Evolutionary conservation across 2,113 vertebrate species (phyloP).

Genomic region (Eulemur macaco): DNA sequence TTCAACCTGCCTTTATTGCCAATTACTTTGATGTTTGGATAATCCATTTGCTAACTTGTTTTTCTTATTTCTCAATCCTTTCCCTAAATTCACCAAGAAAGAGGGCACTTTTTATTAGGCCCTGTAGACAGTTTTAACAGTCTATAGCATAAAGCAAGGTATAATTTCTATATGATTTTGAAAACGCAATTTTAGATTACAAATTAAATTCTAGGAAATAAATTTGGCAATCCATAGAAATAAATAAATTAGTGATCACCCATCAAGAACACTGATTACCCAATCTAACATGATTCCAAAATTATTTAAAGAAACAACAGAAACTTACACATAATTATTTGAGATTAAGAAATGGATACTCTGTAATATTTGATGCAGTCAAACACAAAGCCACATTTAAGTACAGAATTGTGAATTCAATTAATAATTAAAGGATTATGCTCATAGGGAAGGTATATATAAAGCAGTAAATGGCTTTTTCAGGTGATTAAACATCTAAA

Average conservation of each 20-base stretch:
- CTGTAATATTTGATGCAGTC: slow-evolving; percentile 4
- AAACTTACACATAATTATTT: slow-evolving; percentile 25
- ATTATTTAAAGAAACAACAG: slow-evolving; percentile 22
- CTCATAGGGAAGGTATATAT: slow-evolving; percentile 45
- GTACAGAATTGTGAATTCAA: slow-evolving; percentile 63
- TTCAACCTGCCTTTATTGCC: neutral
- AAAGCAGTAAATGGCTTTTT: slow-evolving; percentile 59
- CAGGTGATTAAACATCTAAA: slow-evolving; percentile 71
- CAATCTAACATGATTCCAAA: neutral
- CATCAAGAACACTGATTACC: neutral
- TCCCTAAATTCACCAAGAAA: neutral
- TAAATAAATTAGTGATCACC: neutral
- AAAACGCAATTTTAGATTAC: neutral
- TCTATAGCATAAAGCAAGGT: neutral
- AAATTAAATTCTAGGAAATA: neutral
- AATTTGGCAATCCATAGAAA: neutral
- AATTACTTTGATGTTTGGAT: neutral
- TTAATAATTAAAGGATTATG: slow-evolving; percentile 75
- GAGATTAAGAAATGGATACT: slow-evolving; percentile 28
- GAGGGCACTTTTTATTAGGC: neutral
- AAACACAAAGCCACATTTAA: slow-evolving; percentile 60
- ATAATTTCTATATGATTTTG: neutral
- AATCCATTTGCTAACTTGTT: neutral
- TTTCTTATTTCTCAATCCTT: neutral
- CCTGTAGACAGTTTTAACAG: too few relatives aligned